Evolutionary conservation across 2,888 invertebrate species (phyloP).

Genomic region (Netelia melanura): DNA sequence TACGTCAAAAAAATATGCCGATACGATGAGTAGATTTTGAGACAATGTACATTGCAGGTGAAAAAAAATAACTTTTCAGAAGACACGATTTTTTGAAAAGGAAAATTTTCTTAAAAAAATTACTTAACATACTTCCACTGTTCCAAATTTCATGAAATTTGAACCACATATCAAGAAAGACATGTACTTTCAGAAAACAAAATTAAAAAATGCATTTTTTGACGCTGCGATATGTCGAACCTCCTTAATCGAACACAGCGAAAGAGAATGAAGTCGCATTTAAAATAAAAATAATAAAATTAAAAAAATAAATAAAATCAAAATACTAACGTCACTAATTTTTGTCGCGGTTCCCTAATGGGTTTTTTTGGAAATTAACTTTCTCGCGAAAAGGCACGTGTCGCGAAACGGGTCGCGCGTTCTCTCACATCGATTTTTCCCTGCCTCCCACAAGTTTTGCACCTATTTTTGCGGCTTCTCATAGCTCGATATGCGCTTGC

Average conservation of each 20-base stretch:
- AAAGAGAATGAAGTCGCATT: conserved; percentile 59
- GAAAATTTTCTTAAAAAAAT: no score
- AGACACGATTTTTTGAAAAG: no score
- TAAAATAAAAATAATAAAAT: conserved; percentile 12
- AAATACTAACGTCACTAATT: not conserved
- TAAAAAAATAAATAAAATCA: not conserved
- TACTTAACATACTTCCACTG: no score
- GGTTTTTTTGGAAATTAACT: conserved; percentile 23
- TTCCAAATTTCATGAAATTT: no score
- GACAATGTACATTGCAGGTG: no score
- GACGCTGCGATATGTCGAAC: no score
- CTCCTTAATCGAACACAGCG: conserved; percentile 60
- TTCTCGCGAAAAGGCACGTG: conserved; percentile 55
- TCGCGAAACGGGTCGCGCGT: conserved; percentile 56
- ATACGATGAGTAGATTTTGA: no score
- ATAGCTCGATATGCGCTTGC: conserved; percentile 69
- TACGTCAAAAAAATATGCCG: no score
- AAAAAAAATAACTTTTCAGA: no score
- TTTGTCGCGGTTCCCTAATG: conserved; percentile 20
- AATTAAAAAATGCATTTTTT: no score
- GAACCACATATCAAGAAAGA: no score
- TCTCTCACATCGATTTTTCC: conserved; percentile 69
- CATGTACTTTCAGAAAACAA: no score
- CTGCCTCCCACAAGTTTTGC: conserved; percentile 57
- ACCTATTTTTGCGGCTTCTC: conserved; percentile 68